Conservation (phyloP, 2,113 vertebrate genomes). For the Cebus imitator region DNA sequence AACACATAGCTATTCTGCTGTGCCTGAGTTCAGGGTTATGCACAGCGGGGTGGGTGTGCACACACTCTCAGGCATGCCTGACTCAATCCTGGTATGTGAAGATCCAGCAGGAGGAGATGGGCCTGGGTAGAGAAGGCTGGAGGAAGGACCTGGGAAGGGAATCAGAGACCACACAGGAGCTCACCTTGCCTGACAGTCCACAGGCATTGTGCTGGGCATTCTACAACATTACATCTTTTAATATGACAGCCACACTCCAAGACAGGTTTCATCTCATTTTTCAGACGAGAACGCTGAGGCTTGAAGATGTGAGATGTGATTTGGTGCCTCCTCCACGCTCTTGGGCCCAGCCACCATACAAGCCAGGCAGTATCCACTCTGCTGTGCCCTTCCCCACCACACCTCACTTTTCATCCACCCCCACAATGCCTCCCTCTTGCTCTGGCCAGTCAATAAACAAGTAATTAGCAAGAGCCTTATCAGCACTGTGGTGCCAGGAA, state of each 20-base stretch:
- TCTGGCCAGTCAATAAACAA: not conserved
- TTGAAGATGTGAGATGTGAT: not conserved
- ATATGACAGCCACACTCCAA: not conserved
- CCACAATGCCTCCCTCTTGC: not conserved
- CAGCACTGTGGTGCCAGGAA: not conserved
- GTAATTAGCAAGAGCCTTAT: not conserved
- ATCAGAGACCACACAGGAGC: not conserved
- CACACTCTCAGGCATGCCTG: not conserved
- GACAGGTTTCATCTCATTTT: not conserved
- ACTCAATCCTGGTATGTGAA: not conserved
- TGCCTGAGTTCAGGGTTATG: not conserved
- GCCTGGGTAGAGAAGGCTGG: not conserved
- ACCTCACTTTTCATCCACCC: not conserved
- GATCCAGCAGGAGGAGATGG: not conserved
- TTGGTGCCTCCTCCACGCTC: not conserved
- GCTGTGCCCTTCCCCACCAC: fast-evolving
- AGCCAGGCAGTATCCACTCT: fast-evolving
- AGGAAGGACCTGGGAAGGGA: not conserved
- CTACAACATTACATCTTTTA: fast-evolving
- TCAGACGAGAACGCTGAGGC: not conserved
- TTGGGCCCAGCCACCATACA: fast-evolving
- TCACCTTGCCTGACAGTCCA: not conserved
- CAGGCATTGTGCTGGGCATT: too few species aligned
- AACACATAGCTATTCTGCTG: not conserved
- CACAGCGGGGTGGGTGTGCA: fast-evolving